These are phyloP conservation scores for Entomobrya multifasciata DNA, from an alignment of 2,888 invertebrate genomes.

Conservation along the genomic window DNA sequence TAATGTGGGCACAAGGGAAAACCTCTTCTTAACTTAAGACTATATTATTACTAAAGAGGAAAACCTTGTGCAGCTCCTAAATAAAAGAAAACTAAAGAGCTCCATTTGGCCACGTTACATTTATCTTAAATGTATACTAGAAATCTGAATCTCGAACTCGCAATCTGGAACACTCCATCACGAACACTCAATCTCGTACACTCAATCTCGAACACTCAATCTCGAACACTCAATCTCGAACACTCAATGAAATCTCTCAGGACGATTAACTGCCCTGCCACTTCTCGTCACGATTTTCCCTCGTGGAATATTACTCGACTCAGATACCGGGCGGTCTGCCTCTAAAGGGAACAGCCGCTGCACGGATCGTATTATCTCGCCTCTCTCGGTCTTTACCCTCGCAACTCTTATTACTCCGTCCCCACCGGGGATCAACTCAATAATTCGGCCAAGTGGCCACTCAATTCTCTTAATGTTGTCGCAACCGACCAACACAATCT, in stretches of 20 bases:
- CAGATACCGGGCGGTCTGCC: neutral
- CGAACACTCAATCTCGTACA: too few species aligned
- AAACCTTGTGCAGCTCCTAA: neutral
- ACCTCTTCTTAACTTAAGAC: neutral
- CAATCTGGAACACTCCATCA: too few species aligned
- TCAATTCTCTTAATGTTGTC: slow-evolving; percentile 25
- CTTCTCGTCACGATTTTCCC: neutral
- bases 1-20: neutral
- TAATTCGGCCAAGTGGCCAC: slow-evolving; percentile 16
- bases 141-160: too few species aligned
- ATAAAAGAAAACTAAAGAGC: too few species aligned
- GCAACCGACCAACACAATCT: neutral
- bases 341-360: neutral
- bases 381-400: neutral
- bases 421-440: neutral
- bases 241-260: neutral
- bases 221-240: too few species aligned
- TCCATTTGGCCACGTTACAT: slow-evolving; percentile 2
- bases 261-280: neutral
- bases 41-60: neutral
- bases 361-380: slow-evolving; percentile 2
- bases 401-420: neutral
- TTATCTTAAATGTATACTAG: too few species aligned
- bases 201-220: too few species aligned
- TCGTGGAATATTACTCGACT: neutral